phyloP scores from a whole-genome alignment of 2,888 invertebrate species.

The Himalopsyche japonica region DNA sequence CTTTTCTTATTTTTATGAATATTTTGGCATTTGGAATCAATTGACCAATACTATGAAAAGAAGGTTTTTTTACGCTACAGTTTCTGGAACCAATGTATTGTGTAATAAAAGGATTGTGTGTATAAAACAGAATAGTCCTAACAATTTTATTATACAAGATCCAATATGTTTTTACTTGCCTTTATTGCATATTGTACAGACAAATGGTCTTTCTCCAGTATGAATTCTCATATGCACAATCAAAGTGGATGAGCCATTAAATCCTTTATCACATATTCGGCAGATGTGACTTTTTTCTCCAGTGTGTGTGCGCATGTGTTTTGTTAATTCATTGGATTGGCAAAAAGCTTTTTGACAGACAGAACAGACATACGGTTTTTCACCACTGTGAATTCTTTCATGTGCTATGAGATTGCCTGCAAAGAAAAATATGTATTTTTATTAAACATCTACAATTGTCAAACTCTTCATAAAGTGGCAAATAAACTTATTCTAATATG shows the following conservation, averaged over 20 bases:
- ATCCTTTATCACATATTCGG: conserved; percentile 52
- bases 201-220: conserved; percentile 54
- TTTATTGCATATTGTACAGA: conserved; percentile 53
- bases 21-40: too few species aligned
- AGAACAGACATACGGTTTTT: conserved; percentile 51
- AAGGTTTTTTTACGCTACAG: too few species aligned
- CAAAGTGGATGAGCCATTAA: conserved; percentile 53
- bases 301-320: conserved; percentile 55
- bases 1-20: too few species aligned
- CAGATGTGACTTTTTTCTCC: conserved; percentile 54
- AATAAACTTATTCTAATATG: too few species aligned
- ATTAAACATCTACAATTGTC: background rate
- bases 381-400: conserved; percentile 52
- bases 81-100: too few species aligned
- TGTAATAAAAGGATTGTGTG: too few species aligned
- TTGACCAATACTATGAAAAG: too few species aligned
- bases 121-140: too few species aligned
- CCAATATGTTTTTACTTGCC: conserved; percentile 42
- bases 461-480: too few species aligned
- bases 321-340: conserved; percentile 54
- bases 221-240: conserved; percentile 54
- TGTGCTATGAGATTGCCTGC: conserved; percentile 52
- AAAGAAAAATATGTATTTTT: background rate
- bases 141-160: too few species aligned
- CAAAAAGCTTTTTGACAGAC: conserved; percentile 53